Evolutionary conservation across 2,888 invertebrate genomes (phyloP), one percentile per base, ranked within the genome.

Genomic region (Microctonus aethiopoides): DNA sequence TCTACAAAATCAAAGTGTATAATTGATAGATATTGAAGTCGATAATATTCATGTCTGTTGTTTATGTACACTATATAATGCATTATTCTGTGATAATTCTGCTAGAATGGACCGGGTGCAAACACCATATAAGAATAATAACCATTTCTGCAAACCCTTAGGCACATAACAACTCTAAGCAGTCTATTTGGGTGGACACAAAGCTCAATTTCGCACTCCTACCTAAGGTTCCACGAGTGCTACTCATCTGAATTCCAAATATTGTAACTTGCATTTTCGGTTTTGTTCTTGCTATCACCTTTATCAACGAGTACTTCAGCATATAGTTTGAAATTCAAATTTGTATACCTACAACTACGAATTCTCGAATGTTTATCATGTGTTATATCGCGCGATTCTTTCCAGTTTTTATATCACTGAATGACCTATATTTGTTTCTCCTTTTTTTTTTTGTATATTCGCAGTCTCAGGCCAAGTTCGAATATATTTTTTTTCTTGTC

Each of bases 201-300:
- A 36, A 65, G 70, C 66, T 70, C 64, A 72, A 69, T 74, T 72
- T 74, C 71, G 57, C 64, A 59, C 70, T 62, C 69, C 29, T 66
- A 34, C 57, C 51, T 60, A 1, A 70, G 26, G n/a, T n/a, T 65
- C 59, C 41, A 60, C 56, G 46, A 32, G 63, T 72, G 63, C 56
- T 59, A 70, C 73, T 72, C 74, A 84, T 84, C 81, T 84, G 81
- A 84, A 84, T 83, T 85, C 84, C 80, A 84, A 84, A 85, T 85
- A 77, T 76, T 77, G 81, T 84, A 85, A 84, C 84, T 84, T 84
- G 81, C 84, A 85, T 85, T 85, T 85, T 84, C 84, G 78, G 79
- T 71, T 67, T 60, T 34, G 67, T 72, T 70, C 72, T 72, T 59
- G 73, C 62, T 70, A 65, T 67, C 68, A 63, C 75, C 76, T 80